Evolutionary conservation across 2,113 vertebrate genomes (phyloP).

Genomic region (Elephantulus edwardii): DNA sequence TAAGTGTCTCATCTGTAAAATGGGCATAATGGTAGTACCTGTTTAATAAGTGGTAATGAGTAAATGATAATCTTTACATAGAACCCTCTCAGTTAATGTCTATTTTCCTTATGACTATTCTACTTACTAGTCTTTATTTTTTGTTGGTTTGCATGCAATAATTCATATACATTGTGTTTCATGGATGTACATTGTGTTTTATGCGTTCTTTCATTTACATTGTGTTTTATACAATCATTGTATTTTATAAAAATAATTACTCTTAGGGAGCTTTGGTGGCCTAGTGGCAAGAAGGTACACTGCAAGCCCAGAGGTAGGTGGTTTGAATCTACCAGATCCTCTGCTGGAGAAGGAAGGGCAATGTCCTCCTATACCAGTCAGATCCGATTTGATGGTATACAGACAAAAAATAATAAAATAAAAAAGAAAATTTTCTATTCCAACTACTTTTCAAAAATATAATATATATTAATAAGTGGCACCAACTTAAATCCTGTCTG

Average conservation of each 20-base stretch:
- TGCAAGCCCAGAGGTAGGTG: no score
- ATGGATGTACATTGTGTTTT: no score
- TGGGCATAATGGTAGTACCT: background rate
- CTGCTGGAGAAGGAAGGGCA: background rate
- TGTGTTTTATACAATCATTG: no score
- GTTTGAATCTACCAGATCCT: no score
- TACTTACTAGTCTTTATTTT: background rate
- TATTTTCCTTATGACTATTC: background rate
- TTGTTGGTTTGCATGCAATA: slow-evolving; percentile 25
- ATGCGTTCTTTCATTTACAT: no score
- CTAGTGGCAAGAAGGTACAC: no score
- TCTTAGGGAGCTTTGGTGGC: no score
- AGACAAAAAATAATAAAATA: no score
- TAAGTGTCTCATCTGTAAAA: background rate
- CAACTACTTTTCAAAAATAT: slow-evolving; percentile 33
- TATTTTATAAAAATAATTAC: no score
- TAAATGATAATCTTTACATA: background rate
- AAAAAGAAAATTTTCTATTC: slow-evolving; percentile 19
- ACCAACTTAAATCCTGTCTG: slow-evolving; percentile 41
- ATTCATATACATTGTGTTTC: no score
- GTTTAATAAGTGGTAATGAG: background rate
- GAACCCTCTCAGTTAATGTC: background rate
- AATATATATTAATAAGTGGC: background rate
- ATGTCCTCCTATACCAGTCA: background rate
- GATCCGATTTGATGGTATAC: no score